Evolutionary conservation across 2,888 invertebrate species (phyloP), one percentile per base, ranked within the genome.

Genomic region (Pollenia griseotomentosa): DNA sequence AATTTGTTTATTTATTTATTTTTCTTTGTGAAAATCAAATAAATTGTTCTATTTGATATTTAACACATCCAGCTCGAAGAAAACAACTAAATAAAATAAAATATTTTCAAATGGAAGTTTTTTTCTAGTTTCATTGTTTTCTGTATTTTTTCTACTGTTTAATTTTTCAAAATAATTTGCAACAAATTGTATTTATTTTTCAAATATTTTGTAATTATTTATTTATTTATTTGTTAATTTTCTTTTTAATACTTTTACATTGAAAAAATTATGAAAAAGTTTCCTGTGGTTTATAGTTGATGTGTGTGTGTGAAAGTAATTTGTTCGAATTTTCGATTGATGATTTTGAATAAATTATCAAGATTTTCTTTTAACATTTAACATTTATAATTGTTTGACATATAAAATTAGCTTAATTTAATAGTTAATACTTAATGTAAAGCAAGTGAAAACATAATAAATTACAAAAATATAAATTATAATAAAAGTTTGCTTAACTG

Each of bases 291-390:
- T 59, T 16, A 48, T 16, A 48, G 16, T 12, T n/a, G 6, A 48
- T 6, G 14, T 51, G 46, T 68, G 11, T 73, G 42, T 40, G 48
- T 14, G 40, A 42, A 11, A 33, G 33, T 33, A 33, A 33, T 33
- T 33, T 33, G 5, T 33, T 33, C 33, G 33, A 33, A 33, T 33
- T 51, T 59, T 61, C 48, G 10, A 1, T 42, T 68, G 23, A 2
- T 16, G 33, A 12, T 4, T 40, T 66, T 16, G 9, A 44, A 14
- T 55, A 70, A 74, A 79, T 44, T n/a, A 55, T n/a, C 70, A 63
- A 68, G 7, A 44, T 2, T 4, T 83, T 79, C 74, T 57, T 65
- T 44, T 57, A 73, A 78, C 82, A 86, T 75, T 78, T 19, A 86
- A 86, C 83, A 86, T 57, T 74, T 68, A 79, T 63, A 59, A 51